Evolutionary conservation across 2,113 vertebrate species (phyloP).

Genomic region (Zonotrichia leucophrys): DNA sequence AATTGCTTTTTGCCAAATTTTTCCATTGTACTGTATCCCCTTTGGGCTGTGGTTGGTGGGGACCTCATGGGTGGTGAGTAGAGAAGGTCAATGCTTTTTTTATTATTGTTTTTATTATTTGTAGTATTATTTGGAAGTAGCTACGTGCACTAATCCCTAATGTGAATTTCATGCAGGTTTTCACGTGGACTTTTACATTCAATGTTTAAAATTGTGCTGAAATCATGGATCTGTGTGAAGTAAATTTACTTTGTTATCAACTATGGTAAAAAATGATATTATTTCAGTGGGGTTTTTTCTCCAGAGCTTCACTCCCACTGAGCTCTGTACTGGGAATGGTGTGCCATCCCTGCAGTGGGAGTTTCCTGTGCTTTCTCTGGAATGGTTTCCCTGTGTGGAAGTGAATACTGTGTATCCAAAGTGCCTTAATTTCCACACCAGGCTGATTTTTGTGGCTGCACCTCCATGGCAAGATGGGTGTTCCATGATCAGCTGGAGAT

Average conservation of each 20-base stretch:
- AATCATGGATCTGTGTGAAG: neutral
- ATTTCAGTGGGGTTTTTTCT: neutral
- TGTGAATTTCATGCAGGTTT: neutral
- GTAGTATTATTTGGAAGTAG: neutral
- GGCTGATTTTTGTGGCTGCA: neutral
- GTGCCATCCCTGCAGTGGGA: neutral
- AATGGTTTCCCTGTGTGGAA: neutral
- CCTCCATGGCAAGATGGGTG: neutral
- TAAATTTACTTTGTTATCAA: neutral
- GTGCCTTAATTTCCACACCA: slow-evolving; percentile 41
- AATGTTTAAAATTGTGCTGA: neutral
- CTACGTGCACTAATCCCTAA: neutral
- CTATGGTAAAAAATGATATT: neutral
- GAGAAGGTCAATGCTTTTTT: neutral
- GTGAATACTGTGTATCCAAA: slow-evolving; percentile 27
- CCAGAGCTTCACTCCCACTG: neutral
- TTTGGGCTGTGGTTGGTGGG: neutral
- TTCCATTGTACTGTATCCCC: neutral
- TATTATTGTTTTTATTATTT: neutral
- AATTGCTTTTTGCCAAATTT: neutral
- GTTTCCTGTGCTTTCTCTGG: neutral
- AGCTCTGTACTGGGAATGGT: neutral
- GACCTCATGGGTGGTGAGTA: neutral
- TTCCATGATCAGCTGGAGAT: neutral
- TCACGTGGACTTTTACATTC: neutral